These are phyloP conservation scores for Frieseomelitta varia DNA, from an alignment of 1,140 invertebrate species.

Conservation along the genomic window DNA sequence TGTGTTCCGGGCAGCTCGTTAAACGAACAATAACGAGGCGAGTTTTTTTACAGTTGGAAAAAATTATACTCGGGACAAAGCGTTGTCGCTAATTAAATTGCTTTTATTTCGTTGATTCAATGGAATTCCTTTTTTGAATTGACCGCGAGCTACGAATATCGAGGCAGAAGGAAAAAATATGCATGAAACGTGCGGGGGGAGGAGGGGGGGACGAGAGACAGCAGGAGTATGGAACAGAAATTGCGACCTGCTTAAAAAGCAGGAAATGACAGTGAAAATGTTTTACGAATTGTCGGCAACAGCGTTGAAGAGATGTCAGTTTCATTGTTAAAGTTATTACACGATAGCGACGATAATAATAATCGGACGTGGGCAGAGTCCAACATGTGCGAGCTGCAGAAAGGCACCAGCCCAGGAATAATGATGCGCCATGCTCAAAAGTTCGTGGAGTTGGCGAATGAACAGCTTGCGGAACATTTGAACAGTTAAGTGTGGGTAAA, in stretches of 20 bases:
- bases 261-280: not conserved
- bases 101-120: not conserved
- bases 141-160: not conserved
- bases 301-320: not conserved
- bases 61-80: too few relatives aligned
- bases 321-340: constrained; percentile 10
- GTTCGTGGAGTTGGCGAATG: not conserved
- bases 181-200: not conserved
- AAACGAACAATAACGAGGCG: not conserved
- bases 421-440: not conserved
- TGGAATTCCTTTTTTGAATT: not conserved
- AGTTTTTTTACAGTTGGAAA: not conserved
- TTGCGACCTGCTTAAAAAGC: not conserved
- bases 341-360: not conserved
- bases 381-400: not conserved
- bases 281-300: not conserved
- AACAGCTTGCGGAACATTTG: not conserved
- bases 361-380: not conserved
- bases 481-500: not conserved
- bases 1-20: not conserved
- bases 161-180: not conserved
- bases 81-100: not conserved
- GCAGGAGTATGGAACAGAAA: not conserved
- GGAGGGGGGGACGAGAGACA: not conserved
- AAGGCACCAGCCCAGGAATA: not conserved